Percentiles rank a stretch among this genome's conserved stretches.
phyloP scores from a whole-genome alignment of 2,113 vertebrate species.

The Mustela nigripes region DNA sequence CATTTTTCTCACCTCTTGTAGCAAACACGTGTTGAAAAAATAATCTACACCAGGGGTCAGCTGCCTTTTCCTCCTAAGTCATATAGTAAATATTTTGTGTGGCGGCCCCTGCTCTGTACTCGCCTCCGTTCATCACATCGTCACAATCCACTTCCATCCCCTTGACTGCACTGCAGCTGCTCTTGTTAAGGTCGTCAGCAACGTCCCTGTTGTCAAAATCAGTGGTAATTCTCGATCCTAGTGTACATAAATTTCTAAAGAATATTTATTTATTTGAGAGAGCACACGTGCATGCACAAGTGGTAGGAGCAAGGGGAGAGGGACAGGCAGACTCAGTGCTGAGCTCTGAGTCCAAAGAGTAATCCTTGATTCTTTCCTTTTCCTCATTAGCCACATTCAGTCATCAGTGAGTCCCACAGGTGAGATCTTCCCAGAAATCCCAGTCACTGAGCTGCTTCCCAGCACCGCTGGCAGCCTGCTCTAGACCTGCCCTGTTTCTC shows the following conservation, averaged over 20 bases:
- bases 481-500: neutral
- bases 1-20: neutral
- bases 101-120: neutral
- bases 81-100: slow-evolving; percentile 36
- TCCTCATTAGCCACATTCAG: neutral
- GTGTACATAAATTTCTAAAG: neutral
- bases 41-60: neutral
- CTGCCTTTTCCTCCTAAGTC: neutral
- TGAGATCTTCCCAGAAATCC: neutral
- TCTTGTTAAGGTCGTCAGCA: neutral
- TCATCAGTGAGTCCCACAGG: neutral
- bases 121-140: neutral
- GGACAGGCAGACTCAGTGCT: neutral
- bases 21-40: slow-evolving; percentile 8
- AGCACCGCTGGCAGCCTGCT: neutral
- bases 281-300: neutral
- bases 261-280: neutral
- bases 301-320: neutral
- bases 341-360: neutral
- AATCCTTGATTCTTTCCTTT: neutral
- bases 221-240: neutral
- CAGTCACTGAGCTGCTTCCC: neutral
- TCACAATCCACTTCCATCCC: neutral
- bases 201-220: neutral
- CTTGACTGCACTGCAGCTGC: neutral